phyloP scores from a whole-genome alignment of 2,888 invertebrate genomes.

The Gortyna flavago region DNA sequence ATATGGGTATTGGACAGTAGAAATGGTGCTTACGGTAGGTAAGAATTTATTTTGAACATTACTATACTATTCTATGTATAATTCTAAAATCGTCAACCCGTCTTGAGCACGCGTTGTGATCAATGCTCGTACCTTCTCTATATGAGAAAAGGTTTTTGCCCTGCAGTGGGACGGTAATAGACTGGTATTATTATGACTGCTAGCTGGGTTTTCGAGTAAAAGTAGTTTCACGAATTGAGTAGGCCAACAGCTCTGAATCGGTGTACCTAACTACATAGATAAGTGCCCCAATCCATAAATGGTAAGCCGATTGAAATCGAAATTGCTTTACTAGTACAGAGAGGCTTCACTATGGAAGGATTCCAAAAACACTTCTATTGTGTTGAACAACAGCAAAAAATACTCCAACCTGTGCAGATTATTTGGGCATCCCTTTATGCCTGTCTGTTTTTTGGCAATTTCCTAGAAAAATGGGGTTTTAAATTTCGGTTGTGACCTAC shows the following conservation, averaged over 20 bases:
- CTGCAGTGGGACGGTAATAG: neutral
- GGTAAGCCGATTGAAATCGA: conserved; percentile 49
- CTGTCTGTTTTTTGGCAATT: conserved; percentile 10
- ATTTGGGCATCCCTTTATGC: conserved; percentile 42
- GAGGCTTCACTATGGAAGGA: conserved; percentile 18
- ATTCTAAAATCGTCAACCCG: neutral
- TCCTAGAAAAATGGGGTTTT: conserved; percentile 22
- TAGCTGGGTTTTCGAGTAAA: conserved; percentile 14
- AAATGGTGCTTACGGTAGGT: neutral
- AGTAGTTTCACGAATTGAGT: conserved; percentile 38
- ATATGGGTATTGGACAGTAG: neutral
- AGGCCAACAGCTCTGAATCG: conserved; percentile 33
- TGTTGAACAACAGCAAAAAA: conserved; percentile 50
- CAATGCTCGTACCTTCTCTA: neutral
- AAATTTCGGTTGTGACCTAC: conserved; percentile 33
- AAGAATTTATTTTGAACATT: conserved; percentile 9
- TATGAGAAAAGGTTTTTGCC: neutral
- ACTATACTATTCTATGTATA: neutral
- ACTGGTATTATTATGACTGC: neutral
- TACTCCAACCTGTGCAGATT: conserved; percentile 23
- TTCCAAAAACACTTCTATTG: conserved; percentile 26
- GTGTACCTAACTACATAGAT: conserved; percentile 46
- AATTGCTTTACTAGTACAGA: conserved; percentile 49
- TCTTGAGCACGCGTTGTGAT: neutral
- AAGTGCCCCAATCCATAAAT: conserved; percentile 56